Evolutionary conservation across 2,113 vertebrate species (phyloP), one percentile per base, ranked within the genome.

Genomic region (Ascaphus truei): DNA sequence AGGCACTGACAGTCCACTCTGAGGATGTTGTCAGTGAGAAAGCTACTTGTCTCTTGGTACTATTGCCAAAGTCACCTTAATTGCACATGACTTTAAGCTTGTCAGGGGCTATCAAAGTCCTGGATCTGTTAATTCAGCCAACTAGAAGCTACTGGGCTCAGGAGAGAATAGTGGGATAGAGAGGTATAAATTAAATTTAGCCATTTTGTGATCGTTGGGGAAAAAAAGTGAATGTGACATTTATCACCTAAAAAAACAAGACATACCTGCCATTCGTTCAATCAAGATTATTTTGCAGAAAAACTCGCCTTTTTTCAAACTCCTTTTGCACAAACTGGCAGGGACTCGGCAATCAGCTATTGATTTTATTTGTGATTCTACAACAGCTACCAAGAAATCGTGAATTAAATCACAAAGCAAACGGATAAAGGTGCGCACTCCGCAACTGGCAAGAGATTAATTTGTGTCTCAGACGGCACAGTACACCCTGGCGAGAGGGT

Each of bases 1-100:
- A 72, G 60, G 72, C 76, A 74, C 75, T 79, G 22, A 72, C 73
- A 72, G 67, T 72, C 76, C 72, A 65, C 65, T 57, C 51, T 0
- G 7, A 76, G 75, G 30, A 61, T 45, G 37, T 53, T 3, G 7
- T 73, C 75, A 76, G 26, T 20, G 29, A 1, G 1, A 73, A 27
- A 66, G 41, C 2, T 47, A 11, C 59, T 60, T 50, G 23, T 51
- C 23, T 16, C 43, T 10, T 74, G 56, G 78, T 75, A 62, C 61
- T 48, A 31, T 37, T 73, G 75, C 74, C 76, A 60, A 66, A 71
- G 73, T 63, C 20, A 51, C 57, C 68, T 72, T 75, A 75, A 0
- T 81, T 78, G 45, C 10, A 74, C 1, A 69, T 64, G 55, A 36
- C 43, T 0, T 9, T 39, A 43, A 34, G 62, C 60, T 58, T 51